A percentile compares a stretch with the other conserved stretches of the same genome.
phyloP scores from a whole-genome alignment of 2,113 vertebrate genomes.

The Narcine bancroftii region DNA sequence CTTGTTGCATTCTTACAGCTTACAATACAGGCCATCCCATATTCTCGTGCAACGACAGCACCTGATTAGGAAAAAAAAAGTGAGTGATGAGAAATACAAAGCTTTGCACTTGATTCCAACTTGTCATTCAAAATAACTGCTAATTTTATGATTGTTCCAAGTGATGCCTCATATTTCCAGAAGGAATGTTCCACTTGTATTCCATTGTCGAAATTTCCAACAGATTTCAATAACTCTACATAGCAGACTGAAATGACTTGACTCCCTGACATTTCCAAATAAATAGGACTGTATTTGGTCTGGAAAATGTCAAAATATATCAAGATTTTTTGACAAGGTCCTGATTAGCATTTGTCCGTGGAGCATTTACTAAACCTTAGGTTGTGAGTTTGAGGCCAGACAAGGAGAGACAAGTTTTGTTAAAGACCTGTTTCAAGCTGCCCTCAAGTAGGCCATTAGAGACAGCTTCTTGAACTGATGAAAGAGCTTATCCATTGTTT shows the following conservation, averaged over 20 bases:
- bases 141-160: too few species aligned
- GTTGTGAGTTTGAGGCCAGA: too few species aligned
- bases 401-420: too few species aligned
- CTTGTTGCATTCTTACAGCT: constrained; percentile 34
- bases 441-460: too few species aligned
- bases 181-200: not conserved
- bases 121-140: not conserved
- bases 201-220: not conserved
- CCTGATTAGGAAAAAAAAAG: not conserved
- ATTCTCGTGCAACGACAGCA: constrained; percentile 36
- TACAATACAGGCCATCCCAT: constrained; percentile 35
- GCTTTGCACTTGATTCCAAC: not conserved
- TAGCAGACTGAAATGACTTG: not conserved
- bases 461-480: too few species aligned
- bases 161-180: not conserved
- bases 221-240: not conserved
- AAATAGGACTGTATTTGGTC: not conserved
- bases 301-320: not conserved
- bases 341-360: not conserved
- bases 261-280: not conserved
- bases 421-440: too few species aligned
- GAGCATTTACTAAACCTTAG: too few species aligned
- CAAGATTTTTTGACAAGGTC: not conserved
- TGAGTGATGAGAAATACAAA: not conserved
- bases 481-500: too few species aligned